A percentile compares a stretch with the other conserved stretches of the same genome.
Conservation (phyloP, 1,140 invertebrate genomes). For the Ips nitidus region DNA sequence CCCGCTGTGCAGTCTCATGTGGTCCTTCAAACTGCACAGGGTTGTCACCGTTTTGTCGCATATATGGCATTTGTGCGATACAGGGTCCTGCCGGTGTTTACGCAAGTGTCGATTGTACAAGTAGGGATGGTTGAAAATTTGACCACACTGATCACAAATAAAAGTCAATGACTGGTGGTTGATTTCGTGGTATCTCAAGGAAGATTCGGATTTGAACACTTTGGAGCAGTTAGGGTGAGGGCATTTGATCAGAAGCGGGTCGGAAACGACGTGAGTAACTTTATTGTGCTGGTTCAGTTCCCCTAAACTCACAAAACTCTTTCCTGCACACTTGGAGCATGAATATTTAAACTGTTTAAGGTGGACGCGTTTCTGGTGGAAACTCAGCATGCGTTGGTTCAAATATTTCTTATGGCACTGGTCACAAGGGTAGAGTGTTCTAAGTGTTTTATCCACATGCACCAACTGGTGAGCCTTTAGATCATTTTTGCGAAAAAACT, state of each 20-base stretch:
- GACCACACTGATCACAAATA: constrained; percentile 25
- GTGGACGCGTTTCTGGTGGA: constrained; percentile 18
- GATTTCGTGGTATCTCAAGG: constrained; percentile 17
- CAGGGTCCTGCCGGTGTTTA: constrained; percentile 4
- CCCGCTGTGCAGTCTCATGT: constrained; percentile 52
- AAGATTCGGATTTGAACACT: constrained; percentile 11
- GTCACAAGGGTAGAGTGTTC: constrained; percentile 10
- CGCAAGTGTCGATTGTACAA: constrained; percentile 12
- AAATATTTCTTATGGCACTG: constrained; percentile 13
- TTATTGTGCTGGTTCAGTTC: constrained; percentile 21
- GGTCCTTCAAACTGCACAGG: constrained; percentile 58
- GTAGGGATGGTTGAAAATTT: constrained; percentile 20
- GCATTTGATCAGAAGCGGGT: constrained; percentile 9
- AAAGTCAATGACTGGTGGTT: constrained; percentile 19
- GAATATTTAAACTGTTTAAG: constrained; percentile 18
- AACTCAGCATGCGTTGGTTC: background rate
- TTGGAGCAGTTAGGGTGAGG: constrained; percentile 10
- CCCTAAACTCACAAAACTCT: constrained; percentile 7
- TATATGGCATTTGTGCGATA: constrained; percentile 47
- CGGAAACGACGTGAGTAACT: constrained; percentile 1
- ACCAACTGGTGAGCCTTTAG: constrained; percentile 5
- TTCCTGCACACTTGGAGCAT: constrained; percentile 5
- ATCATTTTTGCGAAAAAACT: constrained; percentile 11
- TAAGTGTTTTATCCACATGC: constrained; percentile 9
- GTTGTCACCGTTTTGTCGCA: constrained; percentile 56